Evolutionary conservation across 2,888 invertebrate genomes (phyloP).

Genomic region (Melieria picta): DNA sequence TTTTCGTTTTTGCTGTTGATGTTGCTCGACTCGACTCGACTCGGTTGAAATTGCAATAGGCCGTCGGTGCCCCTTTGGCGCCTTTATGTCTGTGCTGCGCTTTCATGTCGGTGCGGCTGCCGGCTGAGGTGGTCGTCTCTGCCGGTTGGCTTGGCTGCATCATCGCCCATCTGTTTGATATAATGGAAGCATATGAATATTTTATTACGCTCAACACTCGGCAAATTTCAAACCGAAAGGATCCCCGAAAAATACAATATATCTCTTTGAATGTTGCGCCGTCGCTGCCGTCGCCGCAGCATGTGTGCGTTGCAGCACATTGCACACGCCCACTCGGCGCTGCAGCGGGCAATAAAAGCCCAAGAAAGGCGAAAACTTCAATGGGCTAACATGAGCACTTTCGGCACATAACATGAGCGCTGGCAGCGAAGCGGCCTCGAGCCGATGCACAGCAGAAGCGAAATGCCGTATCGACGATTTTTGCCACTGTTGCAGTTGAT

Average conservation of each 20-base stretch:
- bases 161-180: slow-evolving; percentile 38
- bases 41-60: too few relatives aligned
- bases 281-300: slow-evolving; percentile 35
- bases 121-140: neutral
- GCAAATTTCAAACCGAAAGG: slow-evolving; percentile 36
- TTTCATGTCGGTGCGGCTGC: neutral
- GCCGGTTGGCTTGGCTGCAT: neutral
- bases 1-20: neutral
- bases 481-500: neutral
- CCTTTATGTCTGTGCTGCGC: neutral
- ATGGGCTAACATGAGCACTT: neutral
- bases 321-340: slow-evolving; percentile 11
- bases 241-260: slow-evolving; percentile 42
- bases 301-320: slow-evolving; percentile 17
- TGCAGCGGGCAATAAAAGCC: slow-evolving; percentile 24
- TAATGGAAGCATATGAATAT: slow-evolving; percentile 56
- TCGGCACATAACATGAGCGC: neutral
- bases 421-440: neutral
- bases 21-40: neutral
- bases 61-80: too few relatives aligned
- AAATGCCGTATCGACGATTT: slow-evolving; percentile 1
- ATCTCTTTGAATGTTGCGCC: slow-evolving; percentile 43
- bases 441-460: neutral
- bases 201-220: slow-evolving; percentile 51
- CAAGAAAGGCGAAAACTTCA: neutral